Base-by-base conservation (phyloP, 1,140 invertebrate species). In the Drosophila ercepeae region DNA sequence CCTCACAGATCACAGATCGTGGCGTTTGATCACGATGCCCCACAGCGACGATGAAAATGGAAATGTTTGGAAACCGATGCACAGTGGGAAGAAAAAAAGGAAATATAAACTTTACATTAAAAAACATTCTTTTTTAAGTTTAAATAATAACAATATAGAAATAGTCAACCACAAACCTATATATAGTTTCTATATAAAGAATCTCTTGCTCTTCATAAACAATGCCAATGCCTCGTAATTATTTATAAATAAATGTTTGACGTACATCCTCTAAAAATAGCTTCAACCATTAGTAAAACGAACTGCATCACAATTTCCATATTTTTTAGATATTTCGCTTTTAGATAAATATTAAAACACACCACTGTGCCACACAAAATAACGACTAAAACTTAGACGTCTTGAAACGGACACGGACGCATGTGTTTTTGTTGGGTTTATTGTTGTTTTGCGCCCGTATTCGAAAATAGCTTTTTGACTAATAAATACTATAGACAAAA, bases 401-500 rank as follows among this genome's bases (percentile, higher is more conserved):
- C 42, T 2, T 25, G 29, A 50, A 51, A 65, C 57, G 60, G 72
- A 75, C 42, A 65, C 57, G 60, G 72, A 75, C 42, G 61, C 44
- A 49, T 55, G 65, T 58, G 48, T 77, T 88, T 34, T 77, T 82
- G 63, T 74, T 81, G 73, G 65, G 54, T 44, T 77, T 88, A 29
- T 77, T 82, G 63, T 74, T 81, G 73, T 52, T 63, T 64, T 53
- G 54, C 49, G 41, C 42, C 53, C 72, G 69, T 61, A 58, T 78
- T 89, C 81, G 75, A 89, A 89, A 89, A 89, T 89, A 89, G 86
- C 84, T 82, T 59, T 59, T 89, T 89, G 86, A 86, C 86, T 89
- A 89, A 89, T 88, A 89, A 90, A 89, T 88, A 86, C 82, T 86
- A 86, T 88, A 88, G 82, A 50, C 74, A 78, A 68, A 88, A 75